A percentile compares a stretch with the other conserved stretches of the same genome.
Conservation (phyloP, 2,888 invertebrate genomes). For the Ennomos erosarius region DNA sequence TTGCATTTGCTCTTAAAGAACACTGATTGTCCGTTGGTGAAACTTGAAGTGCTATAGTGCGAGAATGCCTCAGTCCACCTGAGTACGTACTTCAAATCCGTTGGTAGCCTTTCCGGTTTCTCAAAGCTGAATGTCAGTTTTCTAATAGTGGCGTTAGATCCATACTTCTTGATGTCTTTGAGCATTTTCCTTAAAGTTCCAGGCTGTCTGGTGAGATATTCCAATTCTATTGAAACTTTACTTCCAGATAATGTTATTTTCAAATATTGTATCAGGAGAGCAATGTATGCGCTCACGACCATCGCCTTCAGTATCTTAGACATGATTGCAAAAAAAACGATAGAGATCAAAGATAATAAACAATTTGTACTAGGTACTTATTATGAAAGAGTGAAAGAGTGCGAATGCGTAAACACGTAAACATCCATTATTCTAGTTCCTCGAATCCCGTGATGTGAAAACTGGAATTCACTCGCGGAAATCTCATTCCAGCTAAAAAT, state of each 20-base stretch:
- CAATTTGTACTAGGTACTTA: too few species aligned
- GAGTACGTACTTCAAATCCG: conserved; percentile 66
- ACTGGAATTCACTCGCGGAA: neutral
- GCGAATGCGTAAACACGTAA: neutral
- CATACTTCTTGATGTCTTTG: conserved; percentile 46
- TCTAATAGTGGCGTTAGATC: conserved; percentile 39
- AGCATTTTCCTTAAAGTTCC: conserved; percentile 45
- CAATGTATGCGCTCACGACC: conserved; percentile 51
- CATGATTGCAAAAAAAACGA: conserved; percentile 49
- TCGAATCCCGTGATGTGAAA: conserved; percentile 8
- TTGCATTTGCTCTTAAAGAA: conserved; percentile 65
- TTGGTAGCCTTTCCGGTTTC: conserved; percentile 53
- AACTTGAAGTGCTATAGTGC: conserved; percentile 45
- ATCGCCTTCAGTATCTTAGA: conserved; percentile 56
- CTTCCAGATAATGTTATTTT: conserved; percentile 41
- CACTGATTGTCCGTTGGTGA: conserved; percentile 53
- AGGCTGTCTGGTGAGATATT: conserved; percentile 50
- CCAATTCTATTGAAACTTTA: conserved; percentile 54
- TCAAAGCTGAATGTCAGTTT: conserved; percentile 42
- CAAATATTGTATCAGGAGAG: conserved; percentile 54
- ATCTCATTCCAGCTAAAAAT: conserved; percentile 22
- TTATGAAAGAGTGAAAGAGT: too few species aligned
- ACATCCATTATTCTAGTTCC: conserved; percentile 14
- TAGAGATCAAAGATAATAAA: neutral
- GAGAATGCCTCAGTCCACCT: conserved; percentile 58